Percentiles rank a stretch among this genome's conserved stretches.
Conservation (phyloP, 2,888 invertebrate genomes). For the Drosophila dives region DNA sequence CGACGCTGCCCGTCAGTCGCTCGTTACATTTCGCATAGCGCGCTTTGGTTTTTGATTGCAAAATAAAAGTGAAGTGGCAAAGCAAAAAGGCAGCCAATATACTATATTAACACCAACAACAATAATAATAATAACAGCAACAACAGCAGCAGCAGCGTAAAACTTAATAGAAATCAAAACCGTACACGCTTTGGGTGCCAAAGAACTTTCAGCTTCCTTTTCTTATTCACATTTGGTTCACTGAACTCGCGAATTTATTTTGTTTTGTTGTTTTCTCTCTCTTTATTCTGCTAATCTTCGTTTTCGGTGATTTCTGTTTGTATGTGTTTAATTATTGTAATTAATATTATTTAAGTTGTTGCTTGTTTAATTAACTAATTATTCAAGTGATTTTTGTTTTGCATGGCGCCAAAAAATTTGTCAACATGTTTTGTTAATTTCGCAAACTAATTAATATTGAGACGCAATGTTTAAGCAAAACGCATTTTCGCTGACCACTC, state of each 20-base stretch:
- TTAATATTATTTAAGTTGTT: conserved; percentile 6
- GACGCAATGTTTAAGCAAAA: conserved; percentile 2
- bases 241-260: conserved; percentile 38
- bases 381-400: conserved; percentile 3
- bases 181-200: conserved; percentile 33
- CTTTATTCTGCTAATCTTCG: conserved; percentile 5
- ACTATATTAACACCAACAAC: conserved; percentile 7
- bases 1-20: conserved; percentile 51
- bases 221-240: conserved; percentile 40
- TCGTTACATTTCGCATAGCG: conserved; percentile 61
- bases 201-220: conserved; percentile 52
- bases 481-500: not conserved
- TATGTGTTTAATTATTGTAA: not conserved
- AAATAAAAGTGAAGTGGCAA: conserved; percentile 48
- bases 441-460: conserved; percentile 29
- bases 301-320: conserved; percentile 6
- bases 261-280: conserved; percentile 6
- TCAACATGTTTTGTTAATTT: conserved; percentile 17
- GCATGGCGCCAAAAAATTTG: conserved; percentile 27
- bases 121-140: conserved; percentile 1
- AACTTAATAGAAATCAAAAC: conserved; percentile 51
- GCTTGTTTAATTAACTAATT: conserved; percentile 23
- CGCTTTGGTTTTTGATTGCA: conserved; percentile 57
- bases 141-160: conserved; percentile 1
- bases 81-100: conserved; percentile 16